Percentiles rank a stretch among this genome's conserved stretches.
These are phyloP conservation scores for Malurus cyaneus DNA, from an alignment of 2,113 vertebrate species.

Conservation along the genomic window DNA sequence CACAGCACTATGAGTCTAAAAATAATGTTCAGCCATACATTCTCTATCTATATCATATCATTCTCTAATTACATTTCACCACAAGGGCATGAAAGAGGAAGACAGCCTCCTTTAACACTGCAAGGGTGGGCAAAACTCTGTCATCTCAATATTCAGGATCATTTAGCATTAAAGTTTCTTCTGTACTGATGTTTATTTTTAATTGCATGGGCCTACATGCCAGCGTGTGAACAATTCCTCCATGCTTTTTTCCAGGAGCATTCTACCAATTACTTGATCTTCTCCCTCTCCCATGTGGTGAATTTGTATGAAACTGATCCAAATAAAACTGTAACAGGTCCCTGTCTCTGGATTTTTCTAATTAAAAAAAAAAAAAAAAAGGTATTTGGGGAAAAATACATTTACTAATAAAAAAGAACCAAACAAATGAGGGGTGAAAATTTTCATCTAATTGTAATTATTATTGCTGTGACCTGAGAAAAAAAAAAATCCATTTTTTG, in stretches of 20 bases:
- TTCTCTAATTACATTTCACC: not conserved
- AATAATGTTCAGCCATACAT: slow-evolving; percentile 9
- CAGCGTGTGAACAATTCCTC: not conserved
- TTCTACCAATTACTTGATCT: not conserved
- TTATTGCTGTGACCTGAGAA: not conserved
- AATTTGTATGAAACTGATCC: not conserved
- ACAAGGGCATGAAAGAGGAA: not conserved
- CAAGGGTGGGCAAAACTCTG: not conserved
- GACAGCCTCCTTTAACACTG: not conserved
- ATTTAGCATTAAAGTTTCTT: not conserved
- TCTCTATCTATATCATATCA: not conserved
- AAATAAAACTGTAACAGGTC: not conserved
- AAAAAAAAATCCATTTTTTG: not conserved
- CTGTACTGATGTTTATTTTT: not conserved
- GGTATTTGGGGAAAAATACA: not conserved
- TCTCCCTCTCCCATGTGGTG: not conserved
- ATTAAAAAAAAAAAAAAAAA: not conserved
- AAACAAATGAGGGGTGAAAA: not conserved
- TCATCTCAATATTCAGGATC: not conserved
- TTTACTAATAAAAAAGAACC: not conserved
- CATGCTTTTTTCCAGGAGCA: not conserved
- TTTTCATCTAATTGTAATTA: not conserved
- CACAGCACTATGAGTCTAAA: not conserved
- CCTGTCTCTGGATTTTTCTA: not conserved
- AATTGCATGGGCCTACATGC: not conserved